Evolutionary conservation across 1,140 invertebrate genomes (phyloP), one percentile per base, ranked within the genome.

Genomic region (Araneus ventricosus): DNA sequence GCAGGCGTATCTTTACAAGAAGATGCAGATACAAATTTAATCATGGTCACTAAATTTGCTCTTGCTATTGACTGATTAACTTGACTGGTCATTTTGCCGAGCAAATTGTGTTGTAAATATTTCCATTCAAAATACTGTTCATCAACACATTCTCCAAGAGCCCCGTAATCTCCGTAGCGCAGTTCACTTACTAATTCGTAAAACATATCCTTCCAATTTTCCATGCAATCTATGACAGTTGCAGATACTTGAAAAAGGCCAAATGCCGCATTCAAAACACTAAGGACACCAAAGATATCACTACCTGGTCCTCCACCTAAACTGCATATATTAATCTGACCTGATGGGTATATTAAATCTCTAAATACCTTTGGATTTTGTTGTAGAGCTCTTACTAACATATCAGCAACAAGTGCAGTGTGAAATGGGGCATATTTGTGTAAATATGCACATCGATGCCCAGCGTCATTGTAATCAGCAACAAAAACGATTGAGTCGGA

Each of bases 361-460:
- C 24, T 5, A 30, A 61, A 87, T 10, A 87, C 5, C 24, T 87
- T 1, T 17, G 20, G 30, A 39, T 39, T 24, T 39, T 90, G 27
- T 34, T 37, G 30, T 8, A 90, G 57, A 17, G 88, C 67, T 17
- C 20, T 52, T 7, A 1, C 4, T 7, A 90, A 17, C 88, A 90
- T 90, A 10, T 90, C 88, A 5, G 39, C 30, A n/a, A 90, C 88
- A 20, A 90, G 39, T 22, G 67, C 88, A 7, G 88, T 90, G 20
- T 90, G 88, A 6, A 90, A 37, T 4, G 88, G 70, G 0, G 88
- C 88, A 37, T 90, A 90, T 59, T 90, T 90, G 39, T 90, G 88
- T 5, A 90, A 37, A 80, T 90, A 90, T 3, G 88, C 88, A 39
- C 70, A 80, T 37, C 88, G n/a, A 80, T 90, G 88, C 24, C 45